Base-by-base conservation (phyloP, 2,797 vertebrate genomes). In the Columba guinea region DNA sequence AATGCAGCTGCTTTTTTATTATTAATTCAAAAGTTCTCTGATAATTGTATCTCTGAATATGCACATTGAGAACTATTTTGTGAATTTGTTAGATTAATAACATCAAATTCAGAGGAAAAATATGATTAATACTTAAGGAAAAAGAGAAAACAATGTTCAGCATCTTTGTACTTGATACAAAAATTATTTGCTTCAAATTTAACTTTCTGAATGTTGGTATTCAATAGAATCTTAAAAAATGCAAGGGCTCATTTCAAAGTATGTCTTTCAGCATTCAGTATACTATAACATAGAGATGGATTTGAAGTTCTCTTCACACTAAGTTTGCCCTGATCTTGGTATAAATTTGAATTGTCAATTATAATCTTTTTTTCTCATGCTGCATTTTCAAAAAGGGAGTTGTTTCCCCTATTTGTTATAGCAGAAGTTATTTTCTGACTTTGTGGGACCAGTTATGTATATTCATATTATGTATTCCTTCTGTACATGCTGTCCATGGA, bases 21-120 rank as follows among this genome's bases (percentile, higher is more conserved):
- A 82, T 96, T 96, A 96, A 89, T 90, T 32, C 15, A 17, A 88
- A 90, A 65, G 44, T 59, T 51, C n/a, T 90, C 30, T 94, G 87
- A 90, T 82, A 78, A 76, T 32, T 92, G 24, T n/a, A 81, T 93
- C 60, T 63, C 49, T 90, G 59, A 94, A 77, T 60, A 68, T 14
- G 73, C 32, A 87, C 63, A 58, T 20, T 65, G 44, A 95, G 60
- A 95, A 90, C 90, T 96, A 71, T 70, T 59, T 34, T 9, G 22
- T 75, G 60, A 81, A 76, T 44, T 84, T 77, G 70, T 44, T 63
- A 14, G 16, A 93, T 10, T 6, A 62, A 27, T 70, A 78, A 44
- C 4, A 76, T 17, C 1, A 2, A 84, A 27, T 80, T 82, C 37
- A 44, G 37, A 21, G 13, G 30, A 18, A 62, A 90, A 87, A 56